Evolutionary conservation across 2,888 invertebrate genomes (phyloP).

Genomic region (Augochlorella aurata): DNA sequence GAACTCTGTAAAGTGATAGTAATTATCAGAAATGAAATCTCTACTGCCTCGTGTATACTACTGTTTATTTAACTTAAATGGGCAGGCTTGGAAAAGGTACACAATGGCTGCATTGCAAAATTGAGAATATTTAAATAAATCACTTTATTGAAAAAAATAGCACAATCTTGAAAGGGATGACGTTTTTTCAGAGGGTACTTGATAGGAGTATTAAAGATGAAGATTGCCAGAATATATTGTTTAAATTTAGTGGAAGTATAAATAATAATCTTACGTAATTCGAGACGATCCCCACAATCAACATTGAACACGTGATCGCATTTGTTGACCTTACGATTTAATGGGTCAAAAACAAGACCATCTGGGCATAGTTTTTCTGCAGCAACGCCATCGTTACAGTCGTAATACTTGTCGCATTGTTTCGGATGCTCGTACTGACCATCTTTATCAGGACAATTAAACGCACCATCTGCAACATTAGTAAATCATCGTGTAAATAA

Average conservation of each 20-base stretch:
- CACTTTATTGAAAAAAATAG: no score
- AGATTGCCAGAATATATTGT: background rate
- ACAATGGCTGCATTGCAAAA: background rate
- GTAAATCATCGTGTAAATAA: conserved; percentile 6
- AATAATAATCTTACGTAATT: conserved; percentile 89
- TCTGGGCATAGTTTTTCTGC: conserved; percentile 92
- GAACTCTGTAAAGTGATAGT: background rate
- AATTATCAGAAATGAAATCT: background rate
- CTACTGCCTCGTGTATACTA: background rate
- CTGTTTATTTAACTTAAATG: background rate
- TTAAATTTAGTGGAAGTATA: background rate
- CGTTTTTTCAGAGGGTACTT: no score
- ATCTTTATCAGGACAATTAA: conserved; percentile 91
- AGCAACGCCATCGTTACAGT: conserved; percentile 88
- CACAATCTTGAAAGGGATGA: no score
- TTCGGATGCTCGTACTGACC: conserved; percentile 91
- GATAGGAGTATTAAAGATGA: background rate
- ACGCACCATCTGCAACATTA: conserved; percentile 83
- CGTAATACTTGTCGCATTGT: conserved; percentile 94
- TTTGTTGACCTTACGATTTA: conserved; percentile 93
- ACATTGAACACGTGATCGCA: conserved; percentile 97
- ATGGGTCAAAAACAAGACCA: conserved; percentile 93
- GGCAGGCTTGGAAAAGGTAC: background rate
- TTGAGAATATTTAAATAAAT: background rate
- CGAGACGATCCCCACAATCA: conserved; percentile 93